These are phyloP conservation scores for Enteromius mattozi DNA, from an alignment of 2,797 vertebrate species.

Conservation along the genomic window DNA sequence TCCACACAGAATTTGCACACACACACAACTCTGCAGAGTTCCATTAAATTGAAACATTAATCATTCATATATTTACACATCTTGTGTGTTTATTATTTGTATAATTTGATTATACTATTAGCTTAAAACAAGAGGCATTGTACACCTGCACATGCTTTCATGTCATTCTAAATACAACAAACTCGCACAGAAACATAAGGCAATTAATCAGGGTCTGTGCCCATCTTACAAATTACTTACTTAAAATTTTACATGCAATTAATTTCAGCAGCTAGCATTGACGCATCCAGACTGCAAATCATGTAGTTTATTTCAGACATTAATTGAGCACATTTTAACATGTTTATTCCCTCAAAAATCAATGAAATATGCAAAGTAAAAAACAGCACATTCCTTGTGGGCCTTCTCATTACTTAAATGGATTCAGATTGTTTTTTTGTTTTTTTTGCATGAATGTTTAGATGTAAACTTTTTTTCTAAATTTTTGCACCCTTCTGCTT, in stretches of 20 bases:
- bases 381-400: conserved; percentile 2
- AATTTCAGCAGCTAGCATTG: background rate
- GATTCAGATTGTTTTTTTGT: background rate
- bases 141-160: background rate
- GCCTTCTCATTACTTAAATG: conserved; percentile 4
- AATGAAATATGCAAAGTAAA: background rate
- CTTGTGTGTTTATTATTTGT: conserved; percentile 39
- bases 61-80: background rate
- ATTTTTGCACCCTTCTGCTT: conserved; percentile 58
- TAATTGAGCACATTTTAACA: background rate
- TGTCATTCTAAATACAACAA: background rate
- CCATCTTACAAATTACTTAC: background rate
- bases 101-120: background rate
- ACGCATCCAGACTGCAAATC: background rate
- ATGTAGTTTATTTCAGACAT: background rate
- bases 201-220: background rate
- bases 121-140: background rate
- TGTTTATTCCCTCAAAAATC: background rate
- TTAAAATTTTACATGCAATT: background rate
- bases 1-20: background rate
- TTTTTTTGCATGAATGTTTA: conserved; percentile 2
- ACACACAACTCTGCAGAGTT: background rate
- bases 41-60: background rate
- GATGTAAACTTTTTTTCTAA: conserved; percentile 7
- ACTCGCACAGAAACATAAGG: background rate